Base-by-base conservation (phyloP, 2,113 vertebrate genomes). In the Percina caprodes region DNA sequence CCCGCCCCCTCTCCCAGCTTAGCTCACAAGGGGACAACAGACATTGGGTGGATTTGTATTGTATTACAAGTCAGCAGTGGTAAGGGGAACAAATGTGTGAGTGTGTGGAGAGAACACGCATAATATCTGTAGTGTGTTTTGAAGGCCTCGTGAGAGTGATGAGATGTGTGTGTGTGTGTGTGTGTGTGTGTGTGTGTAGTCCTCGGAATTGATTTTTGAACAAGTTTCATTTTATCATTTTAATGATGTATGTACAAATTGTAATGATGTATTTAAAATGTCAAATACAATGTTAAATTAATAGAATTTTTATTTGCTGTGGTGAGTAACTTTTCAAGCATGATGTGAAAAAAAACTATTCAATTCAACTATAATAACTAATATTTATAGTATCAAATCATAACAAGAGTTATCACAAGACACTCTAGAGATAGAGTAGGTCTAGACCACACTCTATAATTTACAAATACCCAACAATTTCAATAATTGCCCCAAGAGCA, bases 1-100 rank as follows among this genome's bases (percentile, higher is more conserved):
- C 89, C 89, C 92, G 39, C 92, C 94, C 88, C 82, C 60, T 3
- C 35, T 71, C 46, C 70, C 8, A 30, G 51, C 18, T 42, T 71
- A 26, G 60, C 66, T 74, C 83, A 46, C 23, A 21, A 52, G 26
- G 45, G 74, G 33, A 80, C 19, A 30, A 10, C 59, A 74, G 54
- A 33, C 23, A 74, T 69, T 6, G 2, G 46, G 61, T 69, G 61
- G 56, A 51, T 74, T 70, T 74, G 48, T 21, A 11, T n/a, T 59
- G 49, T 39, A 39, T 39, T 42, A 42, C 39, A 42, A 42, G 39
- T 42, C 39, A 67, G 61, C 21, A 6, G 16, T 24, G 21, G 48
- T 18, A 46, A 67, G 55, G n/a, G 4, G 42, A 51, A 9, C 3
- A 45, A 33, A 59, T 42, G 65, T 49, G 42, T 2, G 2, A 16